Conservation (phyloP, 2,113 vertebrate species). For the Ameiurus melas region DNA sequence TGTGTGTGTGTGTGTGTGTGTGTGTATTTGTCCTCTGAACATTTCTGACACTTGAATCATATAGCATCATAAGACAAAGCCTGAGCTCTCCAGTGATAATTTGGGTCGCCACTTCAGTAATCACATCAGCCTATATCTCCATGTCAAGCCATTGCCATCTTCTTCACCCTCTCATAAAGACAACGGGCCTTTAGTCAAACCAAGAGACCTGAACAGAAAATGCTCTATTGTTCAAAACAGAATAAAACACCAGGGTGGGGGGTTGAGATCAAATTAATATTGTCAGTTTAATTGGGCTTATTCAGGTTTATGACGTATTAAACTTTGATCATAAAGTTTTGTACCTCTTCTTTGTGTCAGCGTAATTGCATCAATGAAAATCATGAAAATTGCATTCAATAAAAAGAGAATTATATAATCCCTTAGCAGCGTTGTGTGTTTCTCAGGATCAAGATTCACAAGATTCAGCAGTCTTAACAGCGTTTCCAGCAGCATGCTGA, state of each 20-base stretch:
- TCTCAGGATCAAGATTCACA: slow-evolving; percentile 17
- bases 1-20: background rate
- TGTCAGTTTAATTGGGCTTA: slow-evolving; percentile 59
- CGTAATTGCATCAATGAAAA: slow-evolving; percentile 44
- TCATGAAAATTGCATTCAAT: slow-evolving; percentile 41
- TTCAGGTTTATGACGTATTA: slow-evolving; percentile 46
- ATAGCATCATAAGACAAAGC: slow-evolving; percentile 73
- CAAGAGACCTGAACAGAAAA: slow-evolving; percentile 55
- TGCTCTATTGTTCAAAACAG: slow-evolving; percentile 64
- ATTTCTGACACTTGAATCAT: slow-evolving; percentile 75
- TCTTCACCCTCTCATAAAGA: slow-evolving; percentile 60
- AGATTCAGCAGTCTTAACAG: slow-evolving; percentile 46
- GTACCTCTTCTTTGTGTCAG: slow-evolving; percentile 40
- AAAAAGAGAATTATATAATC: slow-evolving; percentile 45
- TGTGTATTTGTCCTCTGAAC: slow-evolving; percentile 41
- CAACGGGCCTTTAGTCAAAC: slow-evolving; percentile 43
- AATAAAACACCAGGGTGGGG: slow-evolving; percentile 52
- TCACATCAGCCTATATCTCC: slow-evolving; percentile 77
- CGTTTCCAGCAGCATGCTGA: slow-evolving; percentile 27
- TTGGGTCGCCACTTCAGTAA: slow-evolving; percentile 77
- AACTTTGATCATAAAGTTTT: slow-evolving; percentile 35
- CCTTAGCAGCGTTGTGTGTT: slow-evolving; percentile 13
- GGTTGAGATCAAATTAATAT: slow-evolving; percentile 60
- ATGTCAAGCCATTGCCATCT: slow-evolving; percentile 38
- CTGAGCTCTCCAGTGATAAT: slow-evolving; percentile 76